Percentiles rank a stretch among this genome's conserved stretches.
Conservation (phyloP, 2,113 vertebrate genomes). For the Emydocephalus ijimae region DNA sequence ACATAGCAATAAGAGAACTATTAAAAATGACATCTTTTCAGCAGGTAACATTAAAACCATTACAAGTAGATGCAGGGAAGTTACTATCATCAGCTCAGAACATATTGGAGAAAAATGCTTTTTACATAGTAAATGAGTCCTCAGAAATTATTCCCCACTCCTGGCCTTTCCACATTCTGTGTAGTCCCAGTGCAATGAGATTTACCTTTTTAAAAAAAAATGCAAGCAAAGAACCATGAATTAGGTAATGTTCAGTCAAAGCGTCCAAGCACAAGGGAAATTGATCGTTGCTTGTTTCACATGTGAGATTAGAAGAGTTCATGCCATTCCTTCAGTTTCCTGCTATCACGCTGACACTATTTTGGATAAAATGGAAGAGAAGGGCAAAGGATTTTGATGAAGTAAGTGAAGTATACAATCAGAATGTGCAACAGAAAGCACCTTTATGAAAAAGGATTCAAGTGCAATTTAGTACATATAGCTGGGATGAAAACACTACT, state of each 20-base stretch:
- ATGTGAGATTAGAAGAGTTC: constrained; percentile 3
- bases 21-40: constrained; percentile 85
- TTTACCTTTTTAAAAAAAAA: constrained; percentile 26
- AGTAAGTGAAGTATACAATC: not conserved
- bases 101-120: constrained; percentile 70
- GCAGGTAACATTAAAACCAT: constrained; percentile 89
- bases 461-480: constrained; percentile 19
- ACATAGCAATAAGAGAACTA: constrained; percentile 96
- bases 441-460: constrained; percentile 1
- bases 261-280: constrained; percentile 7
- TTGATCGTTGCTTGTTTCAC: not conserved
- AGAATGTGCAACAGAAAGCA: constrained; percentile 12
- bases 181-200: constrained; percentile 68
- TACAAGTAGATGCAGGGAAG: constrained; percentile 69
- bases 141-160: constrained; percentile 74
- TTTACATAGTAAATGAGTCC: constrained; percentile 84
- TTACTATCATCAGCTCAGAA: constrained; percentile 70
- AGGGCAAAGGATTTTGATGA: not conserved
- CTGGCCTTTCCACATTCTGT: constrained; percentile 76
- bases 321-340: constrained; percentile 33
- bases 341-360: not conserved
- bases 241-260: constrained; percentile 33
- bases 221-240: not conserved
- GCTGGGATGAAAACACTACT: constrained; percentile 22
- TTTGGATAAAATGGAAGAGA: constrained; percentile 20